Evolutionary conservation across 2,888 invertebrate species (phyloP), one percentile per base, ranked within the genome.

Genomic region (Fabriciana adippe): DNA sequence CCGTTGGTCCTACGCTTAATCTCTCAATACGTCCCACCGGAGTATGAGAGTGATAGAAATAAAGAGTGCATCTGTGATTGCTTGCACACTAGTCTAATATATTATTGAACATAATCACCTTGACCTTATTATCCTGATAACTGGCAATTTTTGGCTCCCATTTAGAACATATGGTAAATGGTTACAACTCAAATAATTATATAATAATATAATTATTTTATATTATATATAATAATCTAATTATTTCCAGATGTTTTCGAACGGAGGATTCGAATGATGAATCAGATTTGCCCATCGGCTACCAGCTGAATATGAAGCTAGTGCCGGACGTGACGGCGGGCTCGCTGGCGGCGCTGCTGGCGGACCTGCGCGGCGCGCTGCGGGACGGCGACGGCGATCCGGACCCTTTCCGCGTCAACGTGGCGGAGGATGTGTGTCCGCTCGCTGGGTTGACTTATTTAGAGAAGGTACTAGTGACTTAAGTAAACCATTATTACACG

Each of bases 251-350:
- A n/a, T 94, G 94, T 76, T 85, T 94, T 76, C 89, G 94, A 1
- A 94, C 94, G 3, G 92, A 93, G 72, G 82, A 79, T 4, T 64
- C 73, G 0, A 74, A 66, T 2, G 71, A 67, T 6, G 77, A 79
- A 2, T 59, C 73, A 0, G 84, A 83, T 14, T 66, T 75, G 0
- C 88, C 92, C 0, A 80, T 86, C 8, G 94, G 89, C 18, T 92
- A 85, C 80, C 88, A 94, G 75, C 91, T 94, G 74, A 93, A 93
- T 76, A 93, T 94, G 74, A 87, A 89, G 70, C 84, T 94, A 5
- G 77, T 87, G 2, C 77, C 93, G 0, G 89, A 92, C 75, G 77
- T 92, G 15, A 82, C 83, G 0, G 60, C 74, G 11, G 82, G 82
- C 14, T 78, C 79, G 57, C 76, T 93, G 55, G 77, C 84, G 0